A percentile compares a stretch with the other conserved stretches of the same genome.
Evolutionary conservation across 2,113 vertebrate species (phyloP).

Genomic region (Grantiella picta): DNA sequence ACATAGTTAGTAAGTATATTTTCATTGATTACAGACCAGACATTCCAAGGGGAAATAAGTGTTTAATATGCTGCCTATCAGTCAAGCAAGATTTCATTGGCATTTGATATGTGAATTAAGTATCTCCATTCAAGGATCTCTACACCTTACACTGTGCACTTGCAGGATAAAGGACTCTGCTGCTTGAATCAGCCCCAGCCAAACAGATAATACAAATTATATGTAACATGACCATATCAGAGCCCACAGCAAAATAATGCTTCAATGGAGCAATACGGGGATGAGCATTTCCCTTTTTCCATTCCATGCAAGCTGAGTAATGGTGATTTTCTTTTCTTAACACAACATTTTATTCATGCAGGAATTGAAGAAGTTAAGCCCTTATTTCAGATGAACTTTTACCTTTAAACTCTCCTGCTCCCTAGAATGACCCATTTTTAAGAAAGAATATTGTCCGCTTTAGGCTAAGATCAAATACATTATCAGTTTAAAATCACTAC

Average conservation of each 20-base stretch:
- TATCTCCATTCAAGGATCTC: not conserved
- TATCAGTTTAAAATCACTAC: not conserved
- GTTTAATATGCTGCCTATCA: not conserved
- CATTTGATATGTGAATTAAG: not conserved
- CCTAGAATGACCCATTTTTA: slow-evolving; percentile 3
- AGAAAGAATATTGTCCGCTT: slow-evolving; percentile 16
- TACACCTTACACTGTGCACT: not conserved
- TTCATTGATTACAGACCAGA: not conserved
- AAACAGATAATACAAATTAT: not conserved
- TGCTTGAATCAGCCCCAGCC: not conserved
- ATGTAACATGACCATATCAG: not conserved
- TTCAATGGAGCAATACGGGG: not conserved
- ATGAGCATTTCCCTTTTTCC: not conserved
- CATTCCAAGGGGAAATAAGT: not conserved
- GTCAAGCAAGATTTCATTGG: not conserved
- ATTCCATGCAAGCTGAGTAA: not conserved
- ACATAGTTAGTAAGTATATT: not conserved
- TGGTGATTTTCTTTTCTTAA: not conserved
- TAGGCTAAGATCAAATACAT: not conserved
- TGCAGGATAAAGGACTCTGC: not conserved
- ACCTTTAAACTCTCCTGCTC: not conserved
- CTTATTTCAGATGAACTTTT: not conserved
- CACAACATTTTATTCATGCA: not conserved
- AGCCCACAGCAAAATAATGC: not conserved
- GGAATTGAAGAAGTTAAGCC: not conserved